These are phyloP conservation scores for Atta cephalotes DNA, from an alignment of 1,140 invertebrate genomes.

Conservation along the genomic window DNA sequence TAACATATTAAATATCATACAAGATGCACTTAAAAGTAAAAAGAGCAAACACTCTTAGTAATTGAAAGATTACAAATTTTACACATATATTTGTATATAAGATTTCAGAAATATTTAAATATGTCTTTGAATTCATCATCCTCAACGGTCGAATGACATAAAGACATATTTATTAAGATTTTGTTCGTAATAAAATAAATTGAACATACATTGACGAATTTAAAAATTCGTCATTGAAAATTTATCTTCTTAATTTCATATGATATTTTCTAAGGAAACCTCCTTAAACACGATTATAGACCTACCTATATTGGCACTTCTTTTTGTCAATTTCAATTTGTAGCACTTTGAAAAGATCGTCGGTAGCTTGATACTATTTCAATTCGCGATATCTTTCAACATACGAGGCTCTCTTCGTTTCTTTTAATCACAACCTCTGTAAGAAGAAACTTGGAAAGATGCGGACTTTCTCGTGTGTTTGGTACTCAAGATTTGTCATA, in stretches of 20 bases:
- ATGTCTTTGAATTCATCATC: neutral
- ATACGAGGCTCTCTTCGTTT: neutral
- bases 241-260: neutral
- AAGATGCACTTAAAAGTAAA: neutral
- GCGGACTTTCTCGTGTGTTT: slow-evolving; percentile 43
- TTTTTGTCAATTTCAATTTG: slow-evolving; percentile 11
- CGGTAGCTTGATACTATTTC: neutral
- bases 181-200: neutral
- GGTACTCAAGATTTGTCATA: slow-evolving; percentile 62
- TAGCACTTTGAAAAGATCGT: neutral
- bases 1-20: neutral
- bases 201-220: no score
- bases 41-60: neutral
- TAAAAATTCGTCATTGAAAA: neutral
- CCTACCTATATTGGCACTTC: neutral
- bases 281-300: neutral
- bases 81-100: neutral
- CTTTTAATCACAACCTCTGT: neutral
- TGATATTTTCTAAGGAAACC: neutral
- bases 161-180: neutral
- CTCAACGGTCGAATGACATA: neutral
- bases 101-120: neutral
- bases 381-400: neutral
- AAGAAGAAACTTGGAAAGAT: slow-evolving; percentile 3
- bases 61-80: neutral